A percentile compares a stretch with the other conserved stretches of the same genome.
Evolutionary conservation across 2,888 invertebrate genomes (phyloP).

Genomic region (Drosophila hamatofila): DNA sequence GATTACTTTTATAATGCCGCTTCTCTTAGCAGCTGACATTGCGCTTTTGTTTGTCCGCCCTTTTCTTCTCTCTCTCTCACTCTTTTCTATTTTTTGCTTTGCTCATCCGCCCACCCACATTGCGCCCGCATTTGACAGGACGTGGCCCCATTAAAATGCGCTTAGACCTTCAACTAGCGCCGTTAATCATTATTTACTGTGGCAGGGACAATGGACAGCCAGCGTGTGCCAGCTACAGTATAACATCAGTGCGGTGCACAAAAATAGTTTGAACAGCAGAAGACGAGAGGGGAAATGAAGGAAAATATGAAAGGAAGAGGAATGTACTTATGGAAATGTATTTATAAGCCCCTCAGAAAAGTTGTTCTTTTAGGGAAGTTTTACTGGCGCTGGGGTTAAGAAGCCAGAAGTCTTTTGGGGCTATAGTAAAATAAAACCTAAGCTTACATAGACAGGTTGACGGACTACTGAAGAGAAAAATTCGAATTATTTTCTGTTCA

Average conservation of each 20-base stretch:
- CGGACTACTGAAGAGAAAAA: background rate
- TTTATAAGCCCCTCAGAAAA: background rate
- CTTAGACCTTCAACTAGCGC: constrained; percentile 64
- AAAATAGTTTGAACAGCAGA: background rate
- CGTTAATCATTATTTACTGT: constrained; percentile 76
- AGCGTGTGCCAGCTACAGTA: constrained; percentile 13
- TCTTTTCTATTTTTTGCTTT: background rate
- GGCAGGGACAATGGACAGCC: constrained; percentile 14
- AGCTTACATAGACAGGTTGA: background rate
- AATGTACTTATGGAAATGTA: background rate
- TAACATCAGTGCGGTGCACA: background rate
- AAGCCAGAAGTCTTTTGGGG: background rate
- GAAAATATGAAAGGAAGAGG: background rate
- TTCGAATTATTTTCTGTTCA: background rate
- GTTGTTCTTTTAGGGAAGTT: too few species aligned
- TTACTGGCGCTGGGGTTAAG: background rate
- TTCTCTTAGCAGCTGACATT: constrained; percentile 61
- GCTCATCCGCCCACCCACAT: background rate
- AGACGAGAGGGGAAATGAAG: background rate
- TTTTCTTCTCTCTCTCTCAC: background rate
- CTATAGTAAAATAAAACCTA: background rate
- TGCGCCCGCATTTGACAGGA: constrained; percentile 31
- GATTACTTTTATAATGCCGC: constrained; percentile 38
- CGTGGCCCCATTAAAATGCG: constrained; percentile 68
- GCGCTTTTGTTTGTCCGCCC: constrained; percentile 61